Conservation (phyloP, 2,888 invertebrate species). For the Epicampocera succincta region DNA sequence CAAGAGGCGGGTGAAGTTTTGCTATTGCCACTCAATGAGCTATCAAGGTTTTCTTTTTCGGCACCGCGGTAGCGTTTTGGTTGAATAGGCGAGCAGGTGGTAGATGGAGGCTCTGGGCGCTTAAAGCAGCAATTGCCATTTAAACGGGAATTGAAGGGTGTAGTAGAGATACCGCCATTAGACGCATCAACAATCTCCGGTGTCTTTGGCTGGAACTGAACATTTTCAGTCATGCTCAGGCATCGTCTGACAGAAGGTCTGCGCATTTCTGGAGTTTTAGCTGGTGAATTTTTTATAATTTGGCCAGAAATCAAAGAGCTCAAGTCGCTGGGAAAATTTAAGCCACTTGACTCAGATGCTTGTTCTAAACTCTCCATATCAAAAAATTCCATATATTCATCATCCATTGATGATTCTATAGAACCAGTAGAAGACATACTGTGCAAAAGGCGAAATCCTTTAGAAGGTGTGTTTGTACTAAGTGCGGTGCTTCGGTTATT, state of each 20-base stretch:
- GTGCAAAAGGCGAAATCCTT: conserved; percentile 81
- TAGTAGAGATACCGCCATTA: conserved; percentile 71
- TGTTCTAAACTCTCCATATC: conserved; percentile 83
- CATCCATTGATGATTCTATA: conserved; percentile 85
- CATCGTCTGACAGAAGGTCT: conserved; percentile 82
- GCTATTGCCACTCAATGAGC: conserved; percentile 36
- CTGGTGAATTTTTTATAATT: conserved; percentile 78
- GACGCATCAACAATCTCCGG: conserved; percentile 73
- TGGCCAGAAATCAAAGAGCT: conserved; percentile 84
- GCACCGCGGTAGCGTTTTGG: conserved; percentile 80
- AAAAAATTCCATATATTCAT: conserved; percentile 84
- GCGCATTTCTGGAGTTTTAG: conserved; percentile 81
- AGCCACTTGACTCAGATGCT: conserved; percentile 74
- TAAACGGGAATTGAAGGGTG: conserved; percentile 71
- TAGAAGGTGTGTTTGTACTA: conserved; percentile 74
- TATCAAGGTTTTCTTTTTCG: conserved; percentile 77
- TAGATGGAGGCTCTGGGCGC: conserved; percentile 85
- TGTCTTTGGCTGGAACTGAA: conserved; percentile 78
- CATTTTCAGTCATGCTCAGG: conserved; percentile 82
- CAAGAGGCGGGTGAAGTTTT: conserved; percentile 55
- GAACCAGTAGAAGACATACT: conserved; percentile 83
- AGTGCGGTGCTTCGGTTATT: conserved; percentile 62
- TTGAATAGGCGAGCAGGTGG: conserved; percentile 82
- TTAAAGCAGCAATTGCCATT: conserved; percentile 83
- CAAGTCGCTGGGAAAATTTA: conserved; percentile 83